Evolutionary conservation across 92 coral and sea anemone species (phyloP).

Genomic region (Epizoanthus stellaris): DNA sequence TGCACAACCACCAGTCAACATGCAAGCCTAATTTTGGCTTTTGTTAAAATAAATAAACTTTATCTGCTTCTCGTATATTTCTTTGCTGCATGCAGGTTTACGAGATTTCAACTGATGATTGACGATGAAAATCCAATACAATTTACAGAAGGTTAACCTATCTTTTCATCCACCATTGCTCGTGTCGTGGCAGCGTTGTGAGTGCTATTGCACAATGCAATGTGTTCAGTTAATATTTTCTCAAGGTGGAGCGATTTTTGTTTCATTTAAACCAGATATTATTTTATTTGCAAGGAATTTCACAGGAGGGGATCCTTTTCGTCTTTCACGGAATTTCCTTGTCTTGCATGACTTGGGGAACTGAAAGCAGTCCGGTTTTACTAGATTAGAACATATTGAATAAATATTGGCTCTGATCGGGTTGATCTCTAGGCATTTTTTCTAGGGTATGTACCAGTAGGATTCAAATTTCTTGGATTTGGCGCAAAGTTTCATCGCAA

Average conservation of each 20-base stretch:
- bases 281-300: not conserved
- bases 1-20: not conserved
- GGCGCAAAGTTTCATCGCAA: not conserved
- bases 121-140: conserved; percentile 8
- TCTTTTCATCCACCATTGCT: too few species aligned
- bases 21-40: too few species aligned
- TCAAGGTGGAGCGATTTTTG: not conserved
- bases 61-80: not conserved
- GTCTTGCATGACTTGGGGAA: not conserved
- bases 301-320: conserved; percentile 4
- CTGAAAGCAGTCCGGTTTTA: conserved; percentile 1
- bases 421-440: too few species aligned
- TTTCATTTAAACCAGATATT: not conserved
- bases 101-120: conserved; percentile 21
- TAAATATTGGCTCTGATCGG: not conserved
- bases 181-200: too few species aligned
- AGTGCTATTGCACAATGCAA: too few species aligned
- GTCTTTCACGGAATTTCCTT: conserved; percentile 26
- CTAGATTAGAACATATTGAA: not conserved
- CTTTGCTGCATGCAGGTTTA: not conserved
- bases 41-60: not conserved
- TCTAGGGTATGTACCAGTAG: not conserved
- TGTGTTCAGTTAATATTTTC: not conserved
- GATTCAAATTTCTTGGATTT: not conserved
- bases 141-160: not conserved